phyloP scores from a whole-genome alignment of 2,797 vertebrate genomes.

The Petrocephalus schoutedeni region DNA sequence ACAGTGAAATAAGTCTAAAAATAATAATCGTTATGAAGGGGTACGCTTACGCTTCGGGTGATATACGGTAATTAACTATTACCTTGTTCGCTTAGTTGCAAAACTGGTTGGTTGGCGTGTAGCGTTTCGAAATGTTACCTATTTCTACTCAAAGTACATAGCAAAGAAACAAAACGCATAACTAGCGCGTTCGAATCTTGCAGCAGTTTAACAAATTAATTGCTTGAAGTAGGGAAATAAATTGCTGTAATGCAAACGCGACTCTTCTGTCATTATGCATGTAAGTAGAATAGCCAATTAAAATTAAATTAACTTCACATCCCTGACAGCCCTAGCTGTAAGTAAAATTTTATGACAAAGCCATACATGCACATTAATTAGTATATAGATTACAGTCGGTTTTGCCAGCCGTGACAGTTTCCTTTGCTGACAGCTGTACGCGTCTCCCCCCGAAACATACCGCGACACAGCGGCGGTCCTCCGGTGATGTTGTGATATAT shows the following conservation, averaged over 20 bases:
- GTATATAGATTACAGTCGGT: neutral
- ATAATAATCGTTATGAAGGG: neutral
- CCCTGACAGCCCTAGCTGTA: neutral
- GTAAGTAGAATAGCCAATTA: neutral
- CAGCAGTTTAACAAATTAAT: neutral
- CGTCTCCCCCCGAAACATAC: conserved; percentile 39
- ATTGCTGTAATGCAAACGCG: neutral
- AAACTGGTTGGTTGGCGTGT: neutral
- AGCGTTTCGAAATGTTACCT: neutral
- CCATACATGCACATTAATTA: neutral
- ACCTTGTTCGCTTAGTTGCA: neutral
- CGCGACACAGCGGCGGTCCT: conserved; percentile 60
- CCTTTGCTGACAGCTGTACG: neutral
- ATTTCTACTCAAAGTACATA: neutral
- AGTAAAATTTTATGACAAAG: neutral
- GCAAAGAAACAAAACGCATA: neutral
- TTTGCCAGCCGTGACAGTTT: neutral
- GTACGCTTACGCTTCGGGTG: neutral
- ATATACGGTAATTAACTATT: neutral
- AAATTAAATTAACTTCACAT: neutral
- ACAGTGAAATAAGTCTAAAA: neutral
- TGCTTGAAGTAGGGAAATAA: neutral
- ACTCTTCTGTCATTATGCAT: neutral
- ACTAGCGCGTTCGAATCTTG: neutral
- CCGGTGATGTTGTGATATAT: conserved; percentile 74